Evolutionary conservation across 2,113 vertebrate genomes (phyloP), one percentile per base, ranked within the genome.

Genomic region (Stegostoma tigrinum): DNA sequence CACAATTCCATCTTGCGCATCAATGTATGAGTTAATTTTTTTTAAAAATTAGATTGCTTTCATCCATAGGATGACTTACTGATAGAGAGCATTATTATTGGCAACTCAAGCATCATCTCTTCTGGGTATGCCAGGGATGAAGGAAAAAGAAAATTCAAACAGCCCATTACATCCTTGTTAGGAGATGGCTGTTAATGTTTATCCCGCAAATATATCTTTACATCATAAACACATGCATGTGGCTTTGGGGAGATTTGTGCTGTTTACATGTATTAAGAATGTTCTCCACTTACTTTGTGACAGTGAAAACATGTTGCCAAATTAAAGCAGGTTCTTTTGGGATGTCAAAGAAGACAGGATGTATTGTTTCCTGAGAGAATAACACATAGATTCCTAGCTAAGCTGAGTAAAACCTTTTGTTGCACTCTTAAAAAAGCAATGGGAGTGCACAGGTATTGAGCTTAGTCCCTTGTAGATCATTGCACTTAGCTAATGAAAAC

Each of bases 21-120:
- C 61, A 66, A 21, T 93, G 89, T 66, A 93, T 66, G 61, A 93
- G 89, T 93, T 93, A 93, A 66, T 21, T 19, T 64, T 91, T 30
- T 5, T 52, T 27, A 8, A n/a, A 93, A 66, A 93, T 23, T 55
- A 5, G n/a, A n/a, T n/a, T 66, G 89, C 61, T 91, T 66, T 7
- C 66, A 38, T 64, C 55, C 38, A 61, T 91, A 91, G 64, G 61
- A 91, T 93, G 19, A 64, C 34, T 93, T 38, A 17, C 64, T 21
- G 5, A 45, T 45, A 83, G 80, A 38, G 15, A 93, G 89, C 34
- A 38, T 66, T 21, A 19, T n/a, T 66, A 83, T 83, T 83, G 78
- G n/a, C n/a, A 38, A 83, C 78, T 19, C 34, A n/a, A 38, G 34
- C n/a, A 34, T 80, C n/a, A 83, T 83, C 0, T 83, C 34, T 80